Base-by-base conservation (phyloP, 2,888 invertebrate genomes). In the Spisula subtruncata region DNA sequence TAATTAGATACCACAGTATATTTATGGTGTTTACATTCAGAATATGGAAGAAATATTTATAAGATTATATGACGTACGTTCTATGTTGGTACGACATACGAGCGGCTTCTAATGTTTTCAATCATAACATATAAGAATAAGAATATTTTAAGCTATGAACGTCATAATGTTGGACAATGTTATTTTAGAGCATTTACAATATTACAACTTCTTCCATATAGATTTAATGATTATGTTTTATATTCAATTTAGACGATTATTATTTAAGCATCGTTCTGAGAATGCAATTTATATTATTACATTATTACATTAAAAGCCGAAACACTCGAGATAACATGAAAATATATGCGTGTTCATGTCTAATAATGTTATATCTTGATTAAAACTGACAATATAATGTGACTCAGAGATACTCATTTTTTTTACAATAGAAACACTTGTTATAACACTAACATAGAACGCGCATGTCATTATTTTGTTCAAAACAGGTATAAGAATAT, bases 371-470 rank as follows among this genome's bases (percentile, higher is more conserved):
- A 10, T 25, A 66, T 66, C 60, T n/a, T 66, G 60, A 66, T 66
- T 66, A 25, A 25, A 66, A 66, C 60, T 66, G 60, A 66, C 60
- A 66, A n/a, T 25, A 66, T 66, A 25, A 66, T 25, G 60, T 66
- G 60, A 66, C 25, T 25, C 25, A 66, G n/a, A 5, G 60, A 66
- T 25, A 25, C 60, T 66, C 41, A 10, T 8, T 25, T n/a, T n/a
- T n/a, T 10, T n/a, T n/a, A 60, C n/a, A 60, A 60, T n/a, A 66
- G 1, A 66, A 66, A 66, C 60, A 25, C 60, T 66, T 66, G 10
- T 6, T 6, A 25, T 66, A 66, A 66, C 60, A 66, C 8, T n/a
- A 66, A n/a, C n/a, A n/a, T n/a, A n/a, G n/a, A n/a, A n/a, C n/a
- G 8, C n/a, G n/a, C 8, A 66, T 66, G 60, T n/a, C 10, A n/a